Evolutionary conservation across 2,888 invertebrate species (phyloP).

Genomic region (Lepidocyrtinus sp.): DNA sequence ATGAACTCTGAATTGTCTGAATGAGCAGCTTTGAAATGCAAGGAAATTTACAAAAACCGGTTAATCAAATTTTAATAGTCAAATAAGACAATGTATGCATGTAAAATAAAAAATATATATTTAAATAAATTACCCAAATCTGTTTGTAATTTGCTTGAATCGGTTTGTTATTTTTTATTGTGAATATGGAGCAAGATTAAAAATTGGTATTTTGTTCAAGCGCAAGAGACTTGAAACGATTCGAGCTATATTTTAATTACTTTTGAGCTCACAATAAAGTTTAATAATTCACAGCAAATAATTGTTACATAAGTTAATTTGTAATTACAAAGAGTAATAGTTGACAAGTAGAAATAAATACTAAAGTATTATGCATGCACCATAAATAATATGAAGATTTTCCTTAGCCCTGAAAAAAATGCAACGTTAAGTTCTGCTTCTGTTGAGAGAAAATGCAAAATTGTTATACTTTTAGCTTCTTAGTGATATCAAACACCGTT

Average conservation of each 20-base stretch:
- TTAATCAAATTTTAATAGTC: no score
- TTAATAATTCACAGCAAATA: not conserved
- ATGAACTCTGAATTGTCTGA: no score
- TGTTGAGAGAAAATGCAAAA: not conserved
- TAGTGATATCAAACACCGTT: not conserved
- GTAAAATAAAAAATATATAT: no score
- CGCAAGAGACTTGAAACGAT: not conserved
- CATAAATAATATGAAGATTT: not conserved
- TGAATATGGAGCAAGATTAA: no score
- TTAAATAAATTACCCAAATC: no score
- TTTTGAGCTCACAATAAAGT: not conserved
- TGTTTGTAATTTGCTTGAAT: no score
- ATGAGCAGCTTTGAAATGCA: no score
- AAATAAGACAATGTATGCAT: no score
- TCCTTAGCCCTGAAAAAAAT: not conserved
- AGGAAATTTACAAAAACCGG: no score
- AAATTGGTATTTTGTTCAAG: not conserved
- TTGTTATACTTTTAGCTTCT: not conserved
- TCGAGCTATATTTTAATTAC: not conserved
- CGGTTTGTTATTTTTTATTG: no score
- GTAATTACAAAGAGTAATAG: not conserved
- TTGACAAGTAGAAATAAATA: not conserved
- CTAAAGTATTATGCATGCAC: constrained; percentile 6
- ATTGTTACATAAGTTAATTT: not conserved
- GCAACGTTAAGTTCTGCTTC: not conserved